A percentile compares a stretch with the other conserved stretches of the same genome.
Evolutionary conservation across 2,888 invertebrate species (phyloP).

Genomic region (Drosophila nigricruria): DNA sequence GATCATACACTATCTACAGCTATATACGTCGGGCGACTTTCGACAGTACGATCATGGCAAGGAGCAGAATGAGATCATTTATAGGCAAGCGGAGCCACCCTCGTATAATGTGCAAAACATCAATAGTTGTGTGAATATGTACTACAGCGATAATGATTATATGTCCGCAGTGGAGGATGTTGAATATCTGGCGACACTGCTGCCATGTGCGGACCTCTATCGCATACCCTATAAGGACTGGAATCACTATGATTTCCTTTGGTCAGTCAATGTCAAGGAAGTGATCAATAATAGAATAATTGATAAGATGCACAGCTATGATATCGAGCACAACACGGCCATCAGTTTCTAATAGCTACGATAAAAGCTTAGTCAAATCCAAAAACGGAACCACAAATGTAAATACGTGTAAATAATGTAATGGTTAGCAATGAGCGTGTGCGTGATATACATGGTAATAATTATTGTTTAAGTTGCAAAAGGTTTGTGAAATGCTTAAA

Average conservation of each 20-base stretch:
- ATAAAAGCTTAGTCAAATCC: conserved; percentile 36
- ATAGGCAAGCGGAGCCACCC: conserved; percentile 87
- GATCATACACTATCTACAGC: conserved; percentile 90
- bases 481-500: conserved; percentile 64
- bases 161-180: conserved; percentile 87
- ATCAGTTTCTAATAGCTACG: conserved; percentile 45
- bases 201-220: conserved; percentile 86
- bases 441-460: conserved; percentile 60
- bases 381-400: conserved; percentile 27
- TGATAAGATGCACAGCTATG: conserved; percentile 72
- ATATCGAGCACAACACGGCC: conserved; percentile 52
- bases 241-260: conserved; percentile 90
- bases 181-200: conserved; percentile 82
- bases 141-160: conserved; percentile 89
- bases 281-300: conserved; percentile 87
- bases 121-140: conserved; percentile 88
- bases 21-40: conserved; percentile 86
- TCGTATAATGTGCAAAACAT: conserved; percentile 87
- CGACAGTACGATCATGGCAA: conserved; percentile 87
- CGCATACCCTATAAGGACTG: conserved; percentile 86
- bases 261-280: conserved; percentile 88
- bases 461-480: conserved; percentile 50
- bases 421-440: conserved; percentile 48
- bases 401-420: conserved; percentile 56
- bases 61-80: conserved; percentile 86